Evolutionary conservation across 2,888 invertebrate genomes (phyloP), one percentile per base, ranked within the genome.

Genomic region (Hoplodrina ambigua): DNA sequence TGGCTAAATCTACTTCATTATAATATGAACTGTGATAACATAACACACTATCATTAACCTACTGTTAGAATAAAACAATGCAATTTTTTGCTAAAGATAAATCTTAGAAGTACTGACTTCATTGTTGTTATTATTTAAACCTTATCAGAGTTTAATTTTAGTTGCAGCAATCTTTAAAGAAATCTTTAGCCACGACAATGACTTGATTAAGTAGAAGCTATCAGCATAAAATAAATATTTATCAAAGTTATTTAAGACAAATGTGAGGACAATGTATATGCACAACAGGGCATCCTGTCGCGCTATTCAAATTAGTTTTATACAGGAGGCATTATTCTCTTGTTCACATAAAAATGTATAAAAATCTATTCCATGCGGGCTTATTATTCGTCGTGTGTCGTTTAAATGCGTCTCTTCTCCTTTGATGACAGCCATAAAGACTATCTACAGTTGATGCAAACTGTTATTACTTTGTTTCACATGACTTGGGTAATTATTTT

Each of bases 351-450:
- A 88, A 89, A 88, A 82, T 83, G 74, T 83, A 78, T 85, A 78
- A 85, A 87, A 87, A 85, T 86, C 81, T 82, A 86, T 87, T 86
- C 83, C 82, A 91, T 90, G 88, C 88, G 90, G 89, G 89, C 86
- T 89, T 91, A 90, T 90, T 91, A 91, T 91, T 91, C 90, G 75
- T 84, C 72, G 80, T 78, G 86, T 87, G 88, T 91, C 84, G 83
- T 87, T 86, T 85, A 82, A 86, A 85, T 86, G 85, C 86, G 85
- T 81, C 82, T 88, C 79, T 87, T 87, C 87, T 87, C 84, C 84
- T 78, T 76, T 86, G 85, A 87, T 88, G 85, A 85, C 78, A 77
- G 83, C 80, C 75, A 78, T 83, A 84, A 85, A 85, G 81, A 80
- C 70, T 80, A 82, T 72, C 77, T 71, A 76, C 66, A 78, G 71